Conservation (phyloP, 2,888 invertebrate genomes). For the Notodonta dromedarius region DNA sequence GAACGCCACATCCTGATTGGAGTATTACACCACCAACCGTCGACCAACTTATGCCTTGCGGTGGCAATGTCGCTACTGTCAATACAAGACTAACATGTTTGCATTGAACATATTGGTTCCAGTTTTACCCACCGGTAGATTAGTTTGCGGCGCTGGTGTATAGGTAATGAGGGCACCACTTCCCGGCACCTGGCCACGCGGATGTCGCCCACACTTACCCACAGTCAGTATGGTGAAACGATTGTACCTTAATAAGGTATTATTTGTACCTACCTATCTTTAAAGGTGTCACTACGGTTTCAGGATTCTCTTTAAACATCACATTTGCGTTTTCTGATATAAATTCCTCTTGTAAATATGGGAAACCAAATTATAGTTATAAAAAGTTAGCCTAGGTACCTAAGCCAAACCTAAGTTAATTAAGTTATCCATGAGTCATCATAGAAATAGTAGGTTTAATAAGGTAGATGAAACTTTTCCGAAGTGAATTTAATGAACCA, state of each 20-base stretch:
- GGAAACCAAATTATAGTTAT: no score
- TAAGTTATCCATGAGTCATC: no score
- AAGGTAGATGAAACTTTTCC: no score
- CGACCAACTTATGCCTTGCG: not conserved
- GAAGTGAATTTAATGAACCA: no score
- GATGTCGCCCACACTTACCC: slow-evolving; percentile 54
- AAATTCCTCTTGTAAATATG: not conserved
- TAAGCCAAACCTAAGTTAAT: no score
- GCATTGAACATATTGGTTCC: not conserved
- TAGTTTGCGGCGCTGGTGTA: no score
- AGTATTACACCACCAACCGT: not conserved
- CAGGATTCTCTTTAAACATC: no score
- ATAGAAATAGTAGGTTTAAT: no score
- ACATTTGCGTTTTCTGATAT: no score
- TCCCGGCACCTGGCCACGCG: slow-evolving; percentile 63
- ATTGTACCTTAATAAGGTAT: slow-evolving; percentile 21
- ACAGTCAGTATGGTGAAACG: slow-evolving; percentile 31
- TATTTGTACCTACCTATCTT: not conserved
- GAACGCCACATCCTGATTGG: not conserved
- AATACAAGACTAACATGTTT: not conserved
- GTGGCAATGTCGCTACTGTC: not conserved
- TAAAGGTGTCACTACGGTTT: no score
- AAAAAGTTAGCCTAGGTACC: no score
- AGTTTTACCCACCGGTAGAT: not conserved
- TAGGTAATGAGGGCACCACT: slow-evolving; percentile 62